Percentiles rank a stretch among this genome's conserved stretches.
Evolutionary conservation across 2,888 invertebrate species (phyloP).

Genomic region (Platerodrilus igneus): DNA sequence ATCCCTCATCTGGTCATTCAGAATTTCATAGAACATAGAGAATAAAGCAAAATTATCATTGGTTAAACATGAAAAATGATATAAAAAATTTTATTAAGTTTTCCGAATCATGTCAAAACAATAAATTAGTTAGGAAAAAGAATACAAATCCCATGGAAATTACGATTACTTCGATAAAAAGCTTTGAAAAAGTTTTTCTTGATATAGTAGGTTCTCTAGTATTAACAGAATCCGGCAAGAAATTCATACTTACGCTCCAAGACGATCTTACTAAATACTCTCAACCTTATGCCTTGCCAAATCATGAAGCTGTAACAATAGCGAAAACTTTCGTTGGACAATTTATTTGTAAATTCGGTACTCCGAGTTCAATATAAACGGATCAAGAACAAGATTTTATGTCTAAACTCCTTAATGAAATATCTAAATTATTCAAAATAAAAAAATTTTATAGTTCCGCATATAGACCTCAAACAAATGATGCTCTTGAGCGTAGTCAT

Average conservation of each 20-base stretch:
- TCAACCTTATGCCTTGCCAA: slow-evolving; percentile 31
- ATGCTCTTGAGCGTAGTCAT: slow-evolving; percentile 36
- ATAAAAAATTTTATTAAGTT: slow-evolving; percentile 34
- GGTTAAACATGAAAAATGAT: slow-evolving; percentile 36
- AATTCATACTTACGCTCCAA: slow-evolving; percentile 32
- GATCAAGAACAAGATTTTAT: slow-evolving; percentile 27
- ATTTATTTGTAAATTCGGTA: slow-evolving; percentile 26
- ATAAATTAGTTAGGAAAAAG: slow-evolving; percentile 30
- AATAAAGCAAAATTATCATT: slow-evolving; percentile 32
- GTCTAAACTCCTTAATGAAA: slow-evolving; percentile 17
- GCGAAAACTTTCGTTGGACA: slow-evolving; percentile 19
- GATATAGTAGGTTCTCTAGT: too few relatives aligned
- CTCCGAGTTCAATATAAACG: slow-evolving; percentile 21
- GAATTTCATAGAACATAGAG: slow-evolving; percentile 29
- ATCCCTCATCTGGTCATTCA: too few relatives aligned
- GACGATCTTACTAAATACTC: slow-evolving; percentile 38
- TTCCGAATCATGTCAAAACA: slow-evolving; percentile 36
- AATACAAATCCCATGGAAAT: slow-evolving; percentile 34
- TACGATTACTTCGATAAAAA: slow-evolving; percentile 31
- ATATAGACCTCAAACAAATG: slow-evolving; percentile 34
- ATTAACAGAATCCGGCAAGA: too few relatives aligned
- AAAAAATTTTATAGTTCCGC: slow-evolving; percentile 31
- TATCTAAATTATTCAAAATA: slow-evolving; percentile 30
- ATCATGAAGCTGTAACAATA: slow-evolving; percentile 31
- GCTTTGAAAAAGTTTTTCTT: too few relatives aligned